Conservation (phyloP, 1,140 invertebrate genomes). For the Trypoxylus dichotomus region DNA sequence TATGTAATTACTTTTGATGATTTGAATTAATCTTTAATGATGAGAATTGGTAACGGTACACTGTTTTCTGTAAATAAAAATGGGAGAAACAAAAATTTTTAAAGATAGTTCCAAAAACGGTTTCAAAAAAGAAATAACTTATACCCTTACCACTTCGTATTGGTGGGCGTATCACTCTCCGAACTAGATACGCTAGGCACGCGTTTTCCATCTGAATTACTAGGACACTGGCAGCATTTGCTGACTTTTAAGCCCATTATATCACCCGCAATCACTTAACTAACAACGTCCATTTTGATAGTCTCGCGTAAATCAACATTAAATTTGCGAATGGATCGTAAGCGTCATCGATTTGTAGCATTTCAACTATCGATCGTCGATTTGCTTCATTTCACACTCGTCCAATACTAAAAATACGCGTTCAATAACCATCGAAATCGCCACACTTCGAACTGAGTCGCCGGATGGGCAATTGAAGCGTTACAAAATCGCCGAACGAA, state of each 20-base stretch:
- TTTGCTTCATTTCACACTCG: no score
- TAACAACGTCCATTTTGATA: no score
- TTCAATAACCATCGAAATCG: neutral
- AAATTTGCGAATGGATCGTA: no score
- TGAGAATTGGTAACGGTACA: no score
- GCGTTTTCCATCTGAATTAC: slow-evolving; percentile 50
- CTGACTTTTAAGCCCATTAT: slow-evolving; percentile 46
- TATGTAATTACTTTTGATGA: no score
- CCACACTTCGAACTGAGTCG: neutral
- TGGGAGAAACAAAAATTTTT: neutral
- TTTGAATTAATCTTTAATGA: no score
- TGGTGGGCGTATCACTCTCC: neutral
- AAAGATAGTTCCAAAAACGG: neutral
- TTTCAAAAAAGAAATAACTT: neutral
- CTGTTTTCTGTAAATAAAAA: no score
- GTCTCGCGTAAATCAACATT: no score
- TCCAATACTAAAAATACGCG: neutral
- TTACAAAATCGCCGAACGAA: neutral
- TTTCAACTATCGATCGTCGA: no score
- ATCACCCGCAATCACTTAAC: no score
- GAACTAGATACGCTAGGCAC: slow-evolving; percentile 20
- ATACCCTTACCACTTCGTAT: neutral
- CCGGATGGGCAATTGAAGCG: neutral
- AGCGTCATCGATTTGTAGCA: no score
- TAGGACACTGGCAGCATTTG: slow-evolving; percentile 58